A percentile compares a stretch with the other conserved stretches of the same genome.
Conservation (phyloP, 1,140 invertebrate genomes). For the Dendroctonus valens region DNA sequence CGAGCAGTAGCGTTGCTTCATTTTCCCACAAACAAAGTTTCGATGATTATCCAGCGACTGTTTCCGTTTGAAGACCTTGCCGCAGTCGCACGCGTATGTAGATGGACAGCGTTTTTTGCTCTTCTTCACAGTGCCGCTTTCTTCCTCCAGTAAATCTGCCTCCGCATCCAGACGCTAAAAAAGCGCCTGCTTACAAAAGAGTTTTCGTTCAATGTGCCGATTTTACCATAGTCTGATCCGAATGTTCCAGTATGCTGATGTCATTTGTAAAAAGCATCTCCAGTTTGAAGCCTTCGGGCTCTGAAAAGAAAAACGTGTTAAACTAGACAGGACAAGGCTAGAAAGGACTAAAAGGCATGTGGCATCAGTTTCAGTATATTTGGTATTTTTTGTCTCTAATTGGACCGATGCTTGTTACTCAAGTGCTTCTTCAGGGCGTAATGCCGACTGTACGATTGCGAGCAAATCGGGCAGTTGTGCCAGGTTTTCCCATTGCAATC, state of each 20-base stretch:
- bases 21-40: conserved; percentile 33
- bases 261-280: neutral
- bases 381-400: no score
- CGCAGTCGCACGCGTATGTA: conserved; percentile 27
- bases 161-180: neutral
- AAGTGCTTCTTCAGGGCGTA: conserved; percentile 1
- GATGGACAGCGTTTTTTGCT: neutral
- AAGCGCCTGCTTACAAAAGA: neutral
- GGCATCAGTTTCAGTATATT: no score
- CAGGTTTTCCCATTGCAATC: conserved; percentile 14
- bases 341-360: no score
- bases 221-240: neutral
- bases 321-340: no score
- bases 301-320: neutral
- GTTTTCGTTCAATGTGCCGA: neutral
- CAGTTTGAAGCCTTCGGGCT: neutral
- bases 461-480: neutral
- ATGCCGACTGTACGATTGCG: neutral
- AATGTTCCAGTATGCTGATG: neutral
- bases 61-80: conserved; percentile 30
- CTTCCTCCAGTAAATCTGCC: no score
- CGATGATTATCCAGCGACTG: conserved; percentile 33
- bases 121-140: no score
- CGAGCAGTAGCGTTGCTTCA: conserved; percentile 27
- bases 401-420: neutral